These are phyloP conservation scores for Myopa testacea DNA, from an alignment of 2,888 invertebrate genomes.

Conservation along the genomic window DNA sequence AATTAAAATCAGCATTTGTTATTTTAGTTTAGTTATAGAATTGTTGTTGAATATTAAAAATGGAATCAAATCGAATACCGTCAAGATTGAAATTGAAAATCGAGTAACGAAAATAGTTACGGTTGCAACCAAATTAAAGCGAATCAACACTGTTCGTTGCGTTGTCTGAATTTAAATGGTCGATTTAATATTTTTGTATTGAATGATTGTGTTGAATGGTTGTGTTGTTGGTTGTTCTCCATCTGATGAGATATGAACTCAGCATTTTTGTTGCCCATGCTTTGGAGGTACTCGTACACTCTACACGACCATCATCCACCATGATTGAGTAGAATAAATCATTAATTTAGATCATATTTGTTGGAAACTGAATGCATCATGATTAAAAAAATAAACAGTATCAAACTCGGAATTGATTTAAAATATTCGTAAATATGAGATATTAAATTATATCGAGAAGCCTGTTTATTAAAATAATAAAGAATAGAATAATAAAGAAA, in stretches of 20 bases:
- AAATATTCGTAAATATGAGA: too few relatives aligned
- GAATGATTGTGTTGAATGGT: background rate
- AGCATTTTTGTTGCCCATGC: background rate
- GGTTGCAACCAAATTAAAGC: conserved; percentile 10
- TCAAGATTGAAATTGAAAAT: conserved; percentile 18
- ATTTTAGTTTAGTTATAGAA: conserved; percentile 2
- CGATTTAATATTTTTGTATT: conserved; percentile 1
- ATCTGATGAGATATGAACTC: background rate
- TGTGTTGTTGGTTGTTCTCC: background rate
- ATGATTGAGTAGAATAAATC: conserved; percentile 2
- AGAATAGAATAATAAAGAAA: too few relatives aligned
- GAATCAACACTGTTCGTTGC: conserved; percentile 2
- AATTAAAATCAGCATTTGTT: conserved; percentile 15
- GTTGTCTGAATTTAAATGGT: conserved; percentile 22
- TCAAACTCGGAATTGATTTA: too few relatives aligned
- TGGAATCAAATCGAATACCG: background rate
- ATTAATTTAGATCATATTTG: conserved; percentile 3
- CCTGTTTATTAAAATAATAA: too few relatives aligned
- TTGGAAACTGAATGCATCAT: background rate
- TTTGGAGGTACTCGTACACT: background rate
- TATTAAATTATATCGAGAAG: too few relatives aligned
- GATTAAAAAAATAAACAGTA: background rate
- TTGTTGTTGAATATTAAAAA: conserved; percentile 17
- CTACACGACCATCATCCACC: background rate
- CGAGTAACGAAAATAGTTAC: conserved; percentile 15